These are phyloP conservation scores for Muscidifurax raptorellus DNA, from an alignment of 1,140 invertebrate genomes.

Conservation along the genomic window DNA sequence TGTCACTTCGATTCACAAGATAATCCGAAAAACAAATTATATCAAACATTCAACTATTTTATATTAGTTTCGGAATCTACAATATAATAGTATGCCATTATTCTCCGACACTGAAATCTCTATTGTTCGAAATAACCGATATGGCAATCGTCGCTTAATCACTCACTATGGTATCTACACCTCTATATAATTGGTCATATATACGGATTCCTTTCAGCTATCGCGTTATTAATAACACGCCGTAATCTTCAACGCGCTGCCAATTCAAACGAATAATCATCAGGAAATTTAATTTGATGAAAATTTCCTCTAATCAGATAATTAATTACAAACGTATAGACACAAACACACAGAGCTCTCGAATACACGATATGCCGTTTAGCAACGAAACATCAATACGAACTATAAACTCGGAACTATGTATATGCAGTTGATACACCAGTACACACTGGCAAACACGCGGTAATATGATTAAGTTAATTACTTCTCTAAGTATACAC, in stretches of 20 bases:
- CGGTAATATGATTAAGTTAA: background rate
- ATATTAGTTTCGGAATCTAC: no score
- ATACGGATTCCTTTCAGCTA: no score
- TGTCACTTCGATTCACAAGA: no score
- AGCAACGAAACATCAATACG: background rate
- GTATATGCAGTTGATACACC: background rate
- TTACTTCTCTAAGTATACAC: background rate
- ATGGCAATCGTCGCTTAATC: background rate
- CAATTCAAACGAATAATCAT: background rate
- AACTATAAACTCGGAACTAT: background rate
- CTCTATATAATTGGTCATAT: background rate
- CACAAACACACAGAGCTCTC: background rate
- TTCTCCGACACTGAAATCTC: background rate
- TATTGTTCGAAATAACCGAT: background rate
- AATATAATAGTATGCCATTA: no score
- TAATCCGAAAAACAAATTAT: no score
- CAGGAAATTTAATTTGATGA: no score
- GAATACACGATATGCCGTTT: background rate
- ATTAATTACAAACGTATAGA: slow-evolving; percentile 26
- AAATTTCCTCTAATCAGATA: background rate
- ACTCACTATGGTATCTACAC: background rate
- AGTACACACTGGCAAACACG: background rate
- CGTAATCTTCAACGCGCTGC: background rate
- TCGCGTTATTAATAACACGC: no score
- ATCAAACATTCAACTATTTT: no score